These are phyloP conservation scores for Anoplophora glabripennis DNA, from an alignment of 1,140 invertebrate genomes.

Conservation along the genomic window DNA sequence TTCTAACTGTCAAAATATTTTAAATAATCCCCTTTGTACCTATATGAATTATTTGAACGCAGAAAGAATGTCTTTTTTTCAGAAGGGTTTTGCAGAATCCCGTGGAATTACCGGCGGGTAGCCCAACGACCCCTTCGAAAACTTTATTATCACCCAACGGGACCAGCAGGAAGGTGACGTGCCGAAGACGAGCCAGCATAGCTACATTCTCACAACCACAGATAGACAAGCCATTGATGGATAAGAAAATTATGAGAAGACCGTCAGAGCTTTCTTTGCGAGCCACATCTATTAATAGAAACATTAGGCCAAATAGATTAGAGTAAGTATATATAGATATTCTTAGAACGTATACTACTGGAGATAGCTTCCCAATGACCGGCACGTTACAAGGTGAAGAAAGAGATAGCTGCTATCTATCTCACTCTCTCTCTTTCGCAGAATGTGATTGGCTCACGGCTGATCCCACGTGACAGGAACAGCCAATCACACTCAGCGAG, in stretches of 20 bases:
- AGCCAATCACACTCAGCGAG: too few relatives aligned
- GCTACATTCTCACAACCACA: conserved; percentile 36
- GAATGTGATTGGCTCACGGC: too few relatives aligned
- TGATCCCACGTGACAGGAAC: too few relatives aligned
- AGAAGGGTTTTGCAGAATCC: conserved; percentile 43
- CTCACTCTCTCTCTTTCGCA: too few relatives aligned
- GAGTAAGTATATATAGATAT: conserved; percentile 37
- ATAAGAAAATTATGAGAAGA: conserved; percentile 38
- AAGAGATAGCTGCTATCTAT: too few relatives aligned
- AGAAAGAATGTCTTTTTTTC: conserved; percentile 13
- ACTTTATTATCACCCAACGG: neutral
- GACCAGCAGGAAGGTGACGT: conserved; percentile 22
- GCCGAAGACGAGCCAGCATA: conserved; percentile 43
- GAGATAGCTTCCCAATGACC: too few relatives aligned
- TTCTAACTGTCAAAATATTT: too few relatives aligned
- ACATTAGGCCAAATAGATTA: conserved; percentile 36
- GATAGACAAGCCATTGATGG: conserved; percentile 14
- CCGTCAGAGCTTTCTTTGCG: conserved; percentile 38
- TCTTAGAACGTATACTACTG: too few relatives aligned
- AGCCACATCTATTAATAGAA: conserved; percentile 32
- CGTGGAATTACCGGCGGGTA: conserved; percentile 18
- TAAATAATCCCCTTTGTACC: too few relatives aligned
- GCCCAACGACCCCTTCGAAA: conserved; percentile 20
- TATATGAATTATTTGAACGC: too few relatives aligned
- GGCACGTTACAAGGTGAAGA: too few relatives aligned